Evolutionary conservation across 2,888 invertebrate species (phyloP).

Genomic region (Melinaea marsaeus): DNA sequence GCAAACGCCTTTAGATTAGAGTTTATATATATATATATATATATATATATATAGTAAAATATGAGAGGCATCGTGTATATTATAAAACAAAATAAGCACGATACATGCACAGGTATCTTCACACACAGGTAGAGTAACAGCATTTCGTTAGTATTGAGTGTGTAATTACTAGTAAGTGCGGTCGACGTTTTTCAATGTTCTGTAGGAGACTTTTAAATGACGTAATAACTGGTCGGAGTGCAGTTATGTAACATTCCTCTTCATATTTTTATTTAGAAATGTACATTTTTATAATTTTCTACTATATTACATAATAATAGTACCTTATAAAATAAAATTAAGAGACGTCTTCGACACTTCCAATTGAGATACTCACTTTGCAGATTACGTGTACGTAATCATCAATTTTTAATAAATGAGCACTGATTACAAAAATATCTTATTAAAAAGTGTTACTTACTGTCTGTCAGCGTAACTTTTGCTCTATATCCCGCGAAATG

Average conservation of each 20-base stretch:
- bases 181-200: constrained; percentile 6
- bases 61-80: too few relatives aligned
- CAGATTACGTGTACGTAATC: not conserved
- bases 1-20: too few relatives aligned
- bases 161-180: constrained; percentile 2
- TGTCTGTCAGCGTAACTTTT: constrained; percentile 83
- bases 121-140: not conserved
- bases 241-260: constrained; percentile 5
- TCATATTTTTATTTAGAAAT: not conserved
- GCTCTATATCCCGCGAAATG: constrained; percentile 86
- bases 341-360: not conserved
- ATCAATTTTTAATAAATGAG: not conserved
- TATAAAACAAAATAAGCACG: too few relatives aligned
- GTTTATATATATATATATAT: too few relatives aligned
- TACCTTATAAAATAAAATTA: too few relatives aligned
- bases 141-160: not conserved
- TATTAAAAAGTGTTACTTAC: constrained; percentile 70
- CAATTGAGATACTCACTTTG: not conserved
- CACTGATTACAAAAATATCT: constrained; percentile 1
- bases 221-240: constrained; percentile 5
- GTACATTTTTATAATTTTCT: not conserved
- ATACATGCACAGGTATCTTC: not conserved
- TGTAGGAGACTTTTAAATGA: not conserved
- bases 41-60: too few relatives aligned
- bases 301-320: too few relatives aligned